A percentile compares a stretch with the other conserved stretches of the same genome.
Conservation (phyloP, 2,113 vertebrate genomes). For the Muntiacus reevesi region DNA sequence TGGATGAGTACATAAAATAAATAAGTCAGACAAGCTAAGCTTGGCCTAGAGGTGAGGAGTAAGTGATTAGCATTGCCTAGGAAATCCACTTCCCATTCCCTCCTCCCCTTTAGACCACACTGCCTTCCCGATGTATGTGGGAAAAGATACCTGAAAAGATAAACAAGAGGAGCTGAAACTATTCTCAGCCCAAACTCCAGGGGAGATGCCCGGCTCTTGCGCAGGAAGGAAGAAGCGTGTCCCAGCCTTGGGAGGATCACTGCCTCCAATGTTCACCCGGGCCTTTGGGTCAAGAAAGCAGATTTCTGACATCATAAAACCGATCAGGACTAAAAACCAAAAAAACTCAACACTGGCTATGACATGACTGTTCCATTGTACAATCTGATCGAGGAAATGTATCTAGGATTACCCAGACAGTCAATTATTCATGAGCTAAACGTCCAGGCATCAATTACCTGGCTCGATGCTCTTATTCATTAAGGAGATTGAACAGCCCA, state of each 20-base stretch:
- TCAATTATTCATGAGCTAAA: constrained; percentile 96
- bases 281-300: constrained; percentile 40
- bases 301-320: constrained; percentile 65
- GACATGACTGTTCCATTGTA: constrained; percentile 85
- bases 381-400: constrained; percentile 87
- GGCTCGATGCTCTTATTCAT: constrained; percentile 93
- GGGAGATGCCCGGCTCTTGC: not conserved
- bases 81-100: constrained; percentile 31
- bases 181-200: constrained; percentile 1
- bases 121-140: constrained; percentile 63
- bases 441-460: constrained; percentile 95
- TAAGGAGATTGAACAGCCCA: constrained; percentile 92
- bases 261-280: constrained; percentile 27
- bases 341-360: constrained; percentile 43
- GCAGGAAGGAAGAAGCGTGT: not conserved
- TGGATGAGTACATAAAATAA: not conserved
- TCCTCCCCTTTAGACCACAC: not conserved
- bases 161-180: constrained; percentile 15
- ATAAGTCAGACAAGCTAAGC: not conserved
- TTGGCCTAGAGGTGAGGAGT: not conserved
- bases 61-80: constrained; percentile 42
- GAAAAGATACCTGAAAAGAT: constrained; percentile 68
- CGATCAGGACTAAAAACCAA: constrained; percentile 28
- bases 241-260: not conserved
- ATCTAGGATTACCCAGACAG: constrained; percentile 92